These are phyloP conservation scores for Orgyia antiqua DNA, from an alignment of 2,888 invertebrate species.

Conservation along the genomic window DNA sequence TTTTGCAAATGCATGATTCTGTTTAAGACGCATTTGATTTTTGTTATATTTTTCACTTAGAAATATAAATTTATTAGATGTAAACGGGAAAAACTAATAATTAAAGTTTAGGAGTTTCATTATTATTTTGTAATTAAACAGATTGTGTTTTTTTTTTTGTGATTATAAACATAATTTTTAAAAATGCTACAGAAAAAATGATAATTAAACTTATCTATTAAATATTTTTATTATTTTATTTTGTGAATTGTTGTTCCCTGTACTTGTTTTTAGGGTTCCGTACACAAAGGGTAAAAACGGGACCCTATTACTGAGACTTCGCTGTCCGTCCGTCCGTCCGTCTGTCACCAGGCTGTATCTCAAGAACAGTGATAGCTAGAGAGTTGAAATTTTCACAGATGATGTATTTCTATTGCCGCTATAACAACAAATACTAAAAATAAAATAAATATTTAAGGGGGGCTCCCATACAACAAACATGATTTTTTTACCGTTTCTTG, in stretches of 20 bases:
- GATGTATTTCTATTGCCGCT: too few species aligned
- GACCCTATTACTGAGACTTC: too few species aligned
- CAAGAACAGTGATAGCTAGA: too few species aligned
- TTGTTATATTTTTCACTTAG: constrained; percentile 61
- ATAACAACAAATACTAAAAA: too few species aligned
- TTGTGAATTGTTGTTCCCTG: constrained; percentile 1
- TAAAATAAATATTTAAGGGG: too few species aligned
- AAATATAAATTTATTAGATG: constrained; percentile 52
- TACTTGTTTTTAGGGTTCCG: too few species aligned
- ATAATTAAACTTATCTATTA: constrained; percentile 75
- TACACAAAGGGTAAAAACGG: too few species aligned
- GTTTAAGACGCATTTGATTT: constrained; percentile 22
- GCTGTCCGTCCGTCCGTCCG: too few species aligned
- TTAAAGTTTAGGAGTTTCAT: constrained; percentile 50
- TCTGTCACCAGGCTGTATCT: too few species aligned
- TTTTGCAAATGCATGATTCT: constrained; percentile 43
- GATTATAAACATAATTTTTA: constrained; percentile 67
- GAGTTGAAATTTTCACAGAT: too few species aligned
- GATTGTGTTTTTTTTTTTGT: constrained; percentile 46
- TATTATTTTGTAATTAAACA: constrained; percentile 44
- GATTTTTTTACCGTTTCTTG: too few species aligned
- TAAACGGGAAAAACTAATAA: constrained; percentile 43
- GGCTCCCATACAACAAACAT: too few species aligned
- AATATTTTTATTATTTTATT: constrained; percentile 38
- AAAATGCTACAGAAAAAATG: constrained; percentile 69